phyloP scores from a whole-genome alignment of 1,140 invertebrate species.

The Drosophila guanche region DNA sequence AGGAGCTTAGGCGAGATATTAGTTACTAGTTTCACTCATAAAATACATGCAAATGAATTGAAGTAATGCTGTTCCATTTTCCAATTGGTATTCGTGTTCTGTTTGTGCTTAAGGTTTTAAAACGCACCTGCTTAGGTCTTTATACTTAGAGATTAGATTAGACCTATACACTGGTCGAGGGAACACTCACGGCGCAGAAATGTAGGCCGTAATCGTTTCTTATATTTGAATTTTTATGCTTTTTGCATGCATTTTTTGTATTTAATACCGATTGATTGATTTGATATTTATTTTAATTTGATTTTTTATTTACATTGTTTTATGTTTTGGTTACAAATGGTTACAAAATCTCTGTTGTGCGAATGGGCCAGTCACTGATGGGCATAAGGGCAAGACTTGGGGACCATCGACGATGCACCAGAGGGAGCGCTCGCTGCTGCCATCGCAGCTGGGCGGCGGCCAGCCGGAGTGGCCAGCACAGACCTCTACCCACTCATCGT shows the following conservation, averaged over 20 bases:
- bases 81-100: too few species aligned
- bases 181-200: not conserved
- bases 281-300: constrained; percentile 31
- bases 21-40: too few species aligned
- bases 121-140: constrained; percentile 4
- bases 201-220: constrained; percentile 1
- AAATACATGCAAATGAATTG: too few species aligned
- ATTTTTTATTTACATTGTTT: constrained; percentile 15
- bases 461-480: constrained; percentile 80
- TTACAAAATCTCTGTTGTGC: not conserved
- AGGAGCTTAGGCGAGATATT: too few species aligned
- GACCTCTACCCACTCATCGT: constrained; percentile 83
- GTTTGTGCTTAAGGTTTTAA: not conserved
- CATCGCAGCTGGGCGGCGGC: constrained; percentile 83
- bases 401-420: constrained; percentile 95
- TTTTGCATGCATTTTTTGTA: not conserved
- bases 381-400: constrained; percentile 98
- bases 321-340: constrained; percentile 1
- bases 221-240: constrained; percentile 25
- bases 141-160: constrained; percentile 26
- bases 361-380: constrained; percentile 89
- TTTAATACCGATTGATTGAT: constrained; percentile 15
- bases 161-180: not conserved
- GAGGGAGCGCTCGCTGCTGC: constrained; percentile 91
- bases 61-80: too few species aligned